These are phyloP conservation scores for Tinea semifulvella DNA, from an alignment of 2,888 invertebrate species.

Conservation along the genomic window DNA sequence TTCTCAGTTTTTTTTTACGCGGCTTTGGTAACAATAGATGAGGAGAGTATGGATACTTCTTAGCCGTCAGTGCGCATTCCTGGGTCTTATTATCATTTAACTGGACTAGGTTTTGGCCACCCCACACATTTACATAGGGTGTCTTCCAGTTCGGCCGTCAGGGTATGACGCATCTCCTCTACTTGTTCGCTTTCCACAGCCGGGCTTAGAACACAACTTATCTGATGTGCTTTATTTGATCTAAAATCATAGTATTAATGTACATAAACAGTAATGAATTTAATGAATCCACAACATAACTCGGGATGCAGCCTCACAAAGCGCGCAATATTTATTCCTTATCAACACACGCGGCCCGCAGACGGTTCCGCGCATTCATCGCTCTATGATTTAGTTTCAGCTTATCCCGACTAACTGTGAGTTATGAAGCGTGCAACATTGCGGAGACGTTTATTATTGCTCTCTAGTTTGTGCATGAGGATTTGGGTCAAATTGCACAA, in stretches of 20 bases:
- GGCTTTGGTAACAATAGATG: too few relatives aligned
- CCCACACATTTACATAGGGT: too few relatives aligned
- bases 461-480: not conserved
- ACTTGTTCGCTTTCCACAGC: too few relatives aligned
- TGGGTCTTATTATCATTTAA: too few relatives aligned
- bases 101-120: too few relatives aligned
- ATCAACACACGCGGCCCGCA: constrained; percentile 38
- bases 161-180: too few relatives aligned
- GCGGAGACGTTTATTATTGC: constrained; percentile 18
- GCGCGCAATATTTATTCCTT: constrained; percentile 57
- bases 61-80: too few relatives aligned
- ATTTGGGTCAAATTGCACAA: not conserved
- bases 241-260: not conserved
- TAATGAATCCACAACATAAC: not conserved
- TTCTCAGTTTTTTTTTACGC: too few relatives aligned
- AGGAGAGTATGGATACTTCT: too few relatives aligned
- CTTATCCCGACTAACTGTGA: constrained; percentile 51
- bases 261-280: not conserved
- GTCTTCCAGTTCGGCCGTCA: too few relatives aligned
- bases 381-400: constrained; percentile 54
- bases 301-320: constrained; percentile 21
- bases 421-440: constrained; percentile 36
- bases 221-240: too few relatives aligned
- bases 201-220: too few relatives aligned
- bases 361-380: constrained; percentile 48